Conservation (phyloP, 2,113 vertebrate genomes). For the Eudorcas thomsonii region DNA sequence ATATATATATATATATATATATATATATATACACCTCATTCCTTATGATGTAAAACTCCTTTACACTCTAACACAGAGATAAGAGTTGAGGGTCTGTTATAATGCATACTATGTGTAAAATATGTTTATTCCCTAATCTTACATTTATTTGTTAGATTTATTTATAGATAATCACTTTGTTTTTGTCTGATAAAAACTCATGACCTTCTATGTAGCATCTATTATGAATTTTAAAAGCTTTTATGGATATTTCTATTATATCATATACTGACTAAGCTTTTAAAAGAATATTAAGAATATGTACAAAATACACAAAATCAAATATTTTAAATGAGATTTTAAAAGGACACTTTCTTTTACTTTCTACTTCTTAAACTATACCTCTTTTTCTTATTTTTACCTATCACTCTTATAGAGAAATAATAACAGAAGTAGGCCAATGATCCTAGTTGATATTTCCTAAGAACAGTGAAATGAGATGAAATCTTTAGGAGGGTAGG, state of each 20-base stretch:
- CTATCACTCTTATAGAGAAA: neutral
- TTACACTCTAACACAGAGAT: neutral
- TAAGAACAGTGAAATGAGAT: neutral
- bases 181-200: constrained; percentile 20
- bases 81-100: neutral
- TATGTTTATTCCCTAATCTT: neutral
- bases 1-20: neutral
- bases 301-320: neutral
- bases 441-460: neutral
- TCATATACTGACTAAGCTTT: neutral
- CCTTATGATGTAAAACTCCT: neutral
- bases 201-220: neutral
- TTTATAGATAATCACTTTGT: neutral
- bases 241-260: neutral
- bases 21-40: neutral
- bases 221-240: neutral
- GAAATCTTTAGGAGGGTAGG: neutral
- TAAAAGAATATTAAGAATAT: neutral
- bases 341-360: neutral
- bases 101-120: neutral
- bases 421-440: neutral
- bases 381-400: neutral
- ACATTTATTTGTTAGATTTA: neutral
- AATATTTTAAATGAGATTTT: neutral
- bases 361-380: neutral